Evolutionary conservation across 2,888 invertebrate species (phyloP), one percentile per base, ranked within the genome.

Genomic region (Ypsolopha sequella): DNA sequence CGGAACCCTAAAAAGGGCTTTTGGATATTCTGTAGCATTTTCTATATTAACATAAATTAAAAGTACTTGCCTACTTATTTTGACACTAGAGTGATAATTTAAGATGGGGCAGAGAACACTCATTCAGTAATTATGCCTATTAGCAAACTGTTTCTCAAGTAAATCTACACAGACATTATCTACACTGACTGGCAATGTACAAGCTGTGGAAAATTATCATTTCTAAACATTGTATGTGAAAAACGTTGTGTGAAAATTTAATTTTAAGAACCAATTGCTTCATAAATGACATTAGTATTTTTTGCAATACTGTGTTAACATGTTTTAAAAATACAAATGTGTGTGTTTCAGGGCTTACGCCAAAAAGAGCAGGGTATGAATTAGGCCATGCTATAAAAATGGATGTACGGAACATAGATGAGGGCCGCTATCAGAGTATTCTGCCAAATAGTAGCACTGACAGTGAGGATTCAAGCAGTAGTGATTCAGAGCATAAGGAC

Each of bases 301-400:
- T 24, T 3, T 24, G 4, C 24, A 24, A 3, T 24, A 24, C 6
- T 8, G 48, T 51, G 34, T 33, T 34, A 2, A 24, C 24, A 24
- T 35, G 46, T 46, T 46, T 33, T 24, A 14, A 7, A 24, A 7
- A 44, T 35, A 9, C 7, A 46, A n/a, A n/a, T 34, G 8, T 55
- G 24, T 24, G 76, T 73, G 66, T 85, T 84, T 52, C 73, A 86
- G 85, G 85, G 82, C 71, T 75, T 57, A 64, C 70, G 54, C 65
- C 68, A 52, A 73, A 68, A 61, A 71, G 76, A 58, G 69, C 70
- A 35, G 79, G 75, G 61, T 86, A 85, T 79, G 80, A 82, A 68
- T 76, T 84, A 65, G 80, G 77, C 57, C 71, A 78, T 70, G 84
- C 81, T 52, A 81, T 85, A 71, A 85, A 77, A 66, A 85, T 86